Evolutionary conservation across 2,113 vertebrate genomes (phyloP).

Genomic region (Oreochromis niloticus): DNA sequence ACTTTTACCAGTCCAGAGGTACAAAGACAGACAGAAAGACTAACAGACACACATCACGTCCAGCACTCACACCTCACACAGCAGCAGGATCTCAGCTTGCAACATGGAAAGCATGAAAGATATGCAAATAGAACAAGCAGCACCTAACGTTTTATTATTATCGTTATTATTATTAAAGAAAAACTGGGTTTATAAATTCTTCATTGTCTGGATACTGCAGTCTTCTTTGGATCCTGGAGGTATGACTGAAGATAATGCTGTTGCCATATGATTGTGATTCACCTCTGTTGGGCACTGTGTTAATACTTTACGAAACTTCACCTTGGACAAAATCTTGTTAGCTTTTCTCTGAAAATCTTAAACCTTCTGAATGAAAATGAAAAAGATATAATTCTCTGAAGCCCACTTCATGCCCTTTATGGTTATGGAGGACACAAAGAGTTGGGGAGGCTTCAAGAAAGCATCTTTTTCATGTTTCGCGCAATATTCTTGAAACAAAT

Average conservation of each 20-base stretch:
- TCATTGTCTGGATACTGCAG: neutral
- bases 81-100: slow-evolving; percentile 48
- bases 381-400: neutral
- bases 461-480: neutral
- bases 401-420: neutral
- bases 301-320: neutral
- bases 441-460: neutral
- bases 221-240: neutral
- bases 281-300: neutral
- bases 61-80: slow-evolving; percentile 19
- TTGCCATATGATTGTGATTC: neutral
- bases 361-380: neutral
- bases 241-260: neutral
- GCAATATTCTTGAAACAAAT: neutral
- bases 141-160: neutral
- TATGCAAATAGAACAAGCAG: neutral
- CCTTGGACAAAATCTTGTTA: neutral
- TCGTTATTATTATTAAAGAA: neutral
- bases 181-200: neutral
- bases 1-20: neutral
- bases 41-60: slow-evolving; percentile 5
- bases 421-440: neutral
- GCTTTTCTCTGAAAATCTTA: neutral
- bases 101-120: slow-evolving; percentile 65
- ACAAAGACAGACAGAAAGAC: slow-evolving; percentile 22